phyloP scores from a whole-genome alignment of 2,113 vertebrate genomes.

The Puffinus mauretanicus region DNA sequence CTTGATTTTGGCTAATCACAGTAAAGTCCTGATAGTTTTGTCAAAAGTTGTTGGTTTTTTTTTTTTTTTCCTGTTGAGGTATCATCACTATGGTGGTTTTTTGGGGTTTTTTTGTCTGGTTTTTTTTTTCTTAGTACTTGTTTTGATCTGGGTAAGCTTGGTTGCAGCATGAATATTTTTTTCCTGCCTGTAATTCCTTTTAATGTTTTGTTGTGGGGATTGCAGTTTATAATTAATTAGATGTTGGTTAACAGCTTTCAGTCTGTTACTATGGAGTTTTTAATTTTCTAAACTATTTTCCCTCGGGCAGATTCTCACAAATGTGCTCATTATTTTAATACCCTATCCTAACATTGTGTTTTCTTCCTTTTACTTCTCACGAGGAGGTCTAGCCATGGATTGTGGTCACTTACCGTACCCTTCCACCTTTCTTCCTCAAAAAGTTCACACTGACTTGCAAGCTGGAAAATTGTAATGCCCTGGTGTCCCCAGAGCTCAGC shows the following conservation, averaged over 20 bases:
- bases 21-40: not conserved
- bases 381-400: fast-evolving
- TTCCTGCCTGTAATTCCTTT: not conserved
- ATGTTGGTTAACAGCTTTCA: not conserved
- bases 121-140: not conserved
- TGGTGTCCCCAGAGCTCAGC: fast-evolving
- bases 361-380: not conserved
- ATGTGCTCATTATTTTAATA: not conserved
- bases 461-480: not conserved
- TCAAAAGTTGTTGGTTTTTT: not conserved
- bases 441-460: fast-evolving
- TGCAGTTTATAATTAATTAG: not conserved
- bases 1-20: not conserved
- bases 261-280: not conserved
- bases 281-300: constrained; percentile 20
- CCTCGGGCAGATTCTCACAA: not conserved
- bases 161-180: not conserved
- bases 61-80: not conserved
- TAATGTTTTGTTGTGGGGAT: not conserved
- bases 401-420: not conserved
- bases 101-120: no score
- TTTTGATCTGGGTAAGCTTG: not conserved
- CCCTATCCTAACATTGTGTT: not conserved
- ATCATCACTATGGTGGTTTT: not conserved
- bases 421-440: not conserved